phyloP scores from a whole-genome alignment of 2,113 vertebrate genomes.

The Entelurus aequoreus region DNA sequence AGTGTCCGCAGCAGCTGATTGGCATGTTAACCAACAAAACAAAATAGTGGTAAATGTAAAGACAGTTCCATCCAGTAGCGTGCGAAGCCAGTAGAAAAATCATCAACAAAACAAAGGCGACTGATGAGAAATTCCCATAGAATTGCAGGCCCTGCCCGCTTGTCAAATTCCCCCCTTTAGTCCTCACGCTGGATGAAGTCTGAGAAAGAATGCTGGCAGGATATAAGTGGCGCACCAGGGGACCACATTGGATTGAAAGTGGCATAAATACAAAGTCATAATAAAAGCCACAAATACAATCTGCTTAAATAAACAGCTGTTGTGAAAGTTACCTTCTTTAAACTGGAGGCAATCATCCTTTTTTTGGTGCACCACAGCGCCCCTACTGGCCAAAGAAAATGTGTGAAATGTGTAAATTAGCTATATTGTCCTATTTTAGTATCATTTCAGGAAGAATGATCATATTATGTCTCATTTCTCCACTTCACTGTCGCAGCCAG shows the following conservation, averaged over 20 bases:
- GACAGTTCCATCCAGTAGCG: not conserved
- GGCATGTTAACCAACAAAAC: too few species aligned
- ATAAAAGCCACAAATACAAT: conserved; percentile 13
- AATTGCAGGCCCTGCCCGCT: conserved; percentile 40
- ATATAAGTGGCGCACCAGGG: conserved; percentile 41
- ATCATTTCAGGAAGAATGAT: too few species aligned
- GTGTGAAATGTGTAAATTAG: not conserved
- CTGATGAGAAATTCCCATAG: conserved; percentile 55
- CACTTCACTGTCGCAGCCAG: too few species aligned
- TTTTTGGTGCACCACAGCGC: not conserved
- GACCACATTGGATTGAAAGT: conserved; percentile 24
- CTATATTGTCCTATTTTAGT: too few species aligned
- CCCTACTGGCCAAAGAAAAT: conserved; percentile 1
- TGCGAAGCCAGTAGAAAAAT: not conserved
- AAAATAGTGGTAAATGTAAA: not conserved
- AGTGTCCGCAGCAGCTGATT: too few species aligned
- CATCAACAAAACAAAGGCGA: conserved; percentile 9
- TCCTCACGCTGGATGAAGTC: conserved; percentile 54
- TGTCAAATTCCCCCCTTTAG: conserved; percentile 45
- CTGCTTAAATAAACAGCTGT: conserved; percentile 39
- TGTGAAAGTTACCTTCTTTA: not conserved
- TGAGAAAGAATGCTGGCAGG: conserved; percentile 67
- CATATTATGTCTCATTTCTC: too few species aligned
- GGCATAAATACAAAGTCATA: conserved; percentile 26
- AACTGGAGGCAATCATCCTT: not conserved